Evolutionary conservation across 2,888 invertebrate genomes (phyloP).

Genomic region (Papilio elwesi): DNA sequence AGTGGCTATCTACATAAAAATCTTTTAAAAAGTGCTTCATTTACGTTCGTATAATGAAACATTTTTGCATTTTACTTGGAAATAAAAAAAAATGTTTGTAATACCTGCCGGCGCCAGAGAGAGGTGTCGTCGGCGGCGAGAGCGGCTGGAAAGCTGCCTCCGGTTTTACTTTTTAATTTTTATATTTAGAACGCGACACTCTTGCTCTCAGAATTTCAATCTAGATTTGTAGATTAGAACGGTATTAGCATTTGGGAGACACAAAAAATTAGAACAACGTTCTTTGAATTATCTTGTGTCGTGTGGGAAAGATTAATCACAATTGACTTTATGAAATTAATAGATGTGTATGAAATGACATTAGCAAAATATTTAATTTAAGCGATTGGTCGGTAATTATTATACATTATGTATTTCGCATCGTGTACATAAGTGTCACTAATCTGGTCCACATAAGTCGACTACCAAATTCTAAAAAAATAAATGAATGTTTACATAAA

Average conservation of each 20-base stretch:
- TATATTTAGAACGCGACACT: constrained; percentile 50
- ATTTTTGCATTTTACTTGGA: neutral
- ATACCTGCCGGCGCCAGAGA: constrained; percentile 65
- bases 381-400: too few species aligned
- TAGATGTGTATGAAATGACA: neutral
- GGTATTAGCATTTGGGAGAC: constrained; percentile 24
- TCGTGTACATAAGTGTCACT: too few species aligned
- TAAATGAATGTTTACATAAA: too few species aligned
- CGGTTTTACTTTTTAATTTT: constrained; percentile 75
- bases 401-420: too few species aligned
- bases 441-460: too few species aligned
- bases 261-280: constrained; percentile 27
- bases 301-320: neutral
- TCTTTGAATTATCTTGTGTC: neutral
- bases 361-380: too few species aligned
- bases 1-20: too few species aligned
- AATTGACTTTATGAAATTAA: constrained; percentile 1
- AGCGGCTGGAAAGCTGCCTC: constrained; percentile 70
- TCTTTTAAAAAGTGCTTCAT: too few species aligned
- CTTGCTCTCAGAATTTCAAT: constrained; percentile 39
- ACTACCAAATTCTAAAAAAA: too few species aligned
- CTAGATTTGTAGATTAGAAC: constrained; percentile 49
- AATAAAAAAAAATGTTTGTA: constrained; percentile 55
- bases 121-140: constrained; percentile 59
- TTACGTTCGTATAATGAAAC: neutral